These are phyloP conservation scores for Folsomia candida DNA, from an alignment of 2,888 invertebrate species.

Conservation along the genomic window DNA sequence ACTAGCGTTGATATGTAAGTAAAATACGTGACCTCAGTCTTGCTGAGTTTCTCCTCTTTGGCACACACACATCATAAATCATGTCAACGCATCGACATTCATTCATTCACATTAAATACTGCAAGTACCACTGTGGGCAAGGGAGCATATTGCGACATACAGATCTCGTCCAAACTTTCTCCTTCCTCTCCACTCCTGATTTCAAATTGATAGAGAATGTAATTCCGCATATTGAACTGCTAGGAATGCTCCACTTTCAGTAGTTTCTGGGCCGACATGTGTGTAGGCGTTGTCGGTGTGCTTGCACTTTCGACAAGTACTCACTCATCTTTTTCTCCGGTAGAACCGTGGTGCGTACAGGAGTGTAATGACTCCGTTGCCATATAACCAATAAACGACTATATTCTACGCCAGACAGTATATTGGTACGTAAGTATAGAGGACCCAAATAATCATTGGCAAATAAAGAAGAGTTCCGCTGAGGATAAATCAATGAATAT, in stretches of 20 bases:
- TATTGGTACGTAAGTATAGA: not conserved
- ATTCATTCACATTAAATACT: not conserved
- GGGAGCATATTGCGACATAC: not conserved
- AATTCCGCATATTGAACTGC: too few relatives aligned
- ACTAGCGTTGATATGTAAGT: too few relatives aligned
- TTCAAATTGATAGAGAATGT: too few relatives aligned
- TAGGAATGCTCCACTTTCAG: too few relatives aligned
- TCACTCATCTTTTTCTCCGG: not conserved
- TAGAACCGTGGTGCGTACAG: not conserved
- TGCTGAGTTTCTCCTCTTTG: not conserved
- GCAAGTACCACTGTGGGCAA: not conserved
- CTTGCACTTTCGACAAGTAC: too few relatives aligned
- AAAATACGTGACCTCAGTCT: too few relatives aligned
- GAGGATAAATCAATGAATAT: not conserved
- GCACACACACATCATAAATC: conserved; percentile 4
- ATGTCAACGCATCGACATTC: conserved; percentile 3
- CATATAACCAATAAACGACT: not conserved
- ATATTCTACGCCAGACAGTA: too few relatives aligned
- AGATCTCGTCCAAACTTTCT: too few relatives aligned
- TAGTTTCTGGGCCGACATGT: too few relatives aligned
- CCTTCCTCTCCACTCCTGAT: too few relatives aligned
- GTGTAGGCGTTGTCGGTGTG: too few relatives aligned
- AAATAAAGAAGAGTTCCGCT: not conserved
- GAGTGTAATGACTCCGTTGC: not conserved
- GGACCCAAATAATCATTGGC: not conserved